phyloP scores from a whole-genome alignment of 1,140 invertebrate genomes.

The Nebria ingens region DNA sequence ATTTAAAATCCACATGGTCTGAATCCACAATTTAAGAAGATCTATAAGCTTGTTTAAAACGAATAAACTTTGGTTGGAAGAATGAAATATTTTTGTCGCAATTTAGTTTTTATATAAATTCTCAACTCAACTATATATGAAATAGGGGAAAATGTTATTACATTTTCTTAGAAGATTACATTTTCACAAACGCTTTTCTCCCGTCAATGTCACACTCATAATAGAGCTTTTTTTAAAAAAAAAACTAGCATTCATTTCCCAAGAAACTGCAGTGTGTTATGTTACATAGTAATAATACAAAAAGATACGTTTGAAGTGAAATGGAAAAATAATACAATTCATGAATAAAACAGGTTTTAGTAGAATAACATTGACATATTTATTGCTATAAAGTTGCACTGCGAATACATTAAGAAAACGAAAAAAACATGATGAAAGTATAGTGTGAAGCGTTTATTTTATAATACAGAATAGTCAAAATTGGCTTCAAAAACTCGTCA shows the following conservation, averaged over 20 bases:
- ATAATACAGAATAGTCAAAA: not conserved
- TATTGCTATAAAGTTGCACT: slow-evolving; percentile 1
- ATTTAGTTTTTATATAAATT: too few species aligned
- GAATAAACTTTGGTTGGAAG: too few species aligned
- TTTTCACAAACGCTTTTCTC: too few species aligned
- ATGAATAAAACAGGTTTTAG: not conserved
- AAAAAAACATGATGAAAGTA: slow-evolving; percentile 6
- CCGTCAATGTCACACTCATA: too few species aligned
- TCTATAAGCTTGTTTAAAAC: too few species aligned
- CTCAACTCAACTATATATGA: too few species aligned
- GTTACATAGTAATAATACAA: not conserved
- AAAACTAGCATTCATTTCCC: not conserved
- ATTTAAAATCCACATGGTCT: too few species aligned
- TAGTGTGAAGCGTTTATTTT: not conserved
- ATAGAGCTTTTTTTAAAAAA: too few species aligned
- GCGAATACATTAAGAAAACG: slow-evolving; percentile 10
- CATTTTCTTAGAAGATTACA: too few species aligned
- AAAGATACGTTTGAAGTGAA: not conserved
- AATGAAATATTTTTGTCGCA: too few species aligned
- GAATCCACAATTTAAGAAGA: too few species aligned
- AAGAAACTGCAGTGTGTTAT: not conserved
- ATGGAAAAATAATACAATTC: not conserved
- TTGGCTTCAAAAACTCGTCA: not conserved
- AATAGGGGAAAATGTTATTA: too few species aligned
- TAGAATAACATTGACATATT: slow-evolving; percentile 9